These are phyloP conservation scores for Onychorhynchus coronatus DNA, from an alignment of 2,113 vertebrate genomes.

Conservation along the genomic window DNA sequence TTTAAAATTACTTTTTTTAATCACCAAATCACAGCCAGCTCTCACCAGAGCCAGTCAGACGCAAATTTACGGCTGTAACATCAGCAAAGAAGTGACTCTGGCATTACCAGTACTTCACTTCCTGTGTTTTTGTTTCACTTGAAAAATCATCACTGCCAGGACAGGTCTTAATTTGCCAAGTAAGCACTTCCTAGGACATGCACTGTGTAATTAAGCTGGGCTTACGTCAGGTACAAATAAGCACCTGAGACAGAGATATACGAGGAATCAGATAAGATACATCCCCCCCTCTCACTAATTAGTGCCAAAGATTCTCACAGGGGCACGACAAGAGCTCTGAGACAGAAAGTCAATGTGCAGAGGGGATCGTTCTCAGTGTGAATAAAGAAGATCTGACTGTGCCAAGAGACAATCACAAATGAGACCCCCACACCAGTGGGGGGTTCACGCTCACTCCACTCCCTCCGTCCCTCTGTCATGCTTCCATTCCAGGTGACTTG, in stretches of 20 bases:
- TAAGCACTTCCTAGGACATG: not conserved
- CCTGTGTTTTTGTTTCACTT: slow-evolving; percentile 41
- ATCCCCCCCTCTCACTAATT: not conserved
- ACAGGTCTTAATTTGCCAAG: not conserved
- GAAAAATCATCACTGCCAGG: not conserved
- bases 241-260: not conserved
- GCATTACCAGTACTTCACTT: not conserved
- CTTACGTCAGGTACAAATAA: not conserved
- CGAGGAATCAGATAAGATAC: not conserved
- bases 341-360: not conserved
- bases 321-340: not conserved
- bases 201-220: slow-evolving; percentile 8
- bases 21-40: not conserved
- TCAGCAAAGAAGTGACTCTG: not conserved
- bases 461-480: not conserved
- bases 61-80: not conserved
- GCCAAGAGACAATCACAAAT: not conserved
- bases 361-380: fast-evolving
- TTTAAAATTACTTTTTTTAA: not conserved
- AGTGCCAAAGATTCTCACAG: not conserved
- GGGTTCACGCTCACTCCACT: not conserved
- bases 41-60: not conserved
- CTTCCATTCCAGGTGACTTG: not conserved
- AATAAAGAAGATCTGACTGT: not conserved
- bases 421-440: fast-evolving